These are phyloP conservation scores for Coelinius sp. DNA, from an alignment of 2,888 invertebrate species.

Conservation along the genomic window DNA sequence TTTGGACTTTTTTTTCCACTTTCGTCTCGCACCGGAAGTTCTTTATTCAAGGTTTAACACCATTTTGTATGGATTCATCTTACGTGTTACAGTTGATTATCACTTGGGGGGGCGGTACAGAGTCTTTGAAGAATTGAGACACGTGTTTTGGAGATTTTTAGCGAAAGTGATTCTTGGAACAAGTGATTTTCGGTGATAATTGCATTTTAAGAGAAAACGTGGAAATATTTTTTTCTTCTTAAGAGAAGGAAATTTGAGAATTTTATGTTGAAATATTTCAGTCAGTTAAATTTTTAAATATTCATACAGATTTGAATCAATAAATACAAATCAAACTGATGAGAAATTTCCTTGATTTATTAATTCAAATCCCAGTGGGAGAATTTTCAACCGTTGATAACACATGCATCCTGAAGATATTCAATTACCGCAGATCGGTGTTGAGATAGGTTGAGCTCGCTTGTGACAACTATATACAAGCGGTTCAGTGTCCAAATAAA, in stretches of 20 bases:
- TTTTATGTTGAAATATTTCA: too few relatives aligned
- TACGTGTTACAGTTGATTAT: not conserved
- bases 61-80: not conserved
- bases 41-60: constrained; percentile 12
- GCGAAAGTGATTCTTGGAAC: too few relatives aligned
- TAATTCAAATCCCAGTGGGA: not conserved
- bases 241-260: too few relatives aligned
- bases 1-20: constrained; percentile 12
- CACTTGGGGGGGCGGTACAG: not conserved
- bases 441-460: constrained; percentile 53
- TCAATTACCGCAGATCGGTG: constrained; percentile 65
- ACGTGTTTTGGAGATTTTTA: too few relatives aligned
- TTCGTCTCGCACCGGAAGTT: not conserved
- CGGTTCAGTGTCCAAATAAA: constrained; percentile 52
- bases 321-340: not conserved
- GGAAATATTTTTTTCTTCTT: too few relatives aligned
- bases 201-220: too few relatives aligned
- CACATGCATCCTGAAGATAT: constrained; percentile 54
- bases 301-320: not conserved
- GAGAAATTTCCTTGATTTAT: constrained; percentile 20
- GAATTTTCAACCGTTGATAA: not conserved
- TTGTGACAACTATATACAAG: constrained; percentile 66
- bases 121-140: too few relatives aligned
- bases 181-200: too few relatives aligned
- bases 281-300: too few relatives aligned